These are phyloP conservation scores for Ochlodes sylvanus DNA, from an alignment of 2,888 invertebrate species.

Conservation along the genomic window DNA sequence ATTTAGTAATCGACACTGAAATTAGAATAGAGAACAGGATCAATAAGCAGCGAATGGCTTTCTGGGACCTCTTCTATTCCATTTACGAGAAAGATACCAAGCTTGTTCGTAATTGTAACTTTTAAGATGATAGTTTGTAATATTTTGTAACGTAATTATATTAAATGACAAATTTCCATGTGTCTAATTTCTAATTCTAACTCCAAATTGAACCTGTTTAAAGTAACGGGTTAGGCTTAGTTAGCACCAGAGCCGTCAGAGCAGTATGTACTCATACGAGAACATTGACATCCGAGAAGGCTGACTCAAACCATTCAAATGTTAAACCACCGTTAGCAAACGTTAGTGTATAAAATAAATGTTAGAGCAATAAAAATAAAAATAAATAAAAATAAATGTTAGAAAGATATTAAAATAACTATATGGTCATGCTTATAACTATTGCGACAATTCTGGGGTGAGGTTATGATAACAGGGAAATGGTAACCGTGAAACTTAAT, in stretches of 20 bases:
- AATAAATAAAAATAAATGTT: neutral
- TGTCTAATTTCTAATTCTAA: slow-evolving; percentile 11
- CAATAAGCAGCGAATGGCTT: slow-evolving; percentile 68
- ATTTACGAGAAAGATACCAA: slow-evolving; percentile 64
- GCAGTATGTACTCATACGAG: neutral
- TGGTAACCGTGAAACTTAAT: too few relatives aligned
- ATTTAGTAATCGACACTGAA: slow-evolving; percentile 65
- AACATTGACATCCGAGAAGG: neutral
- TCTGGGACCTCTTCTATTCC: slow-evolving; percentile 75
- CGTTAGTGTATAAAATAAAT: neutral
- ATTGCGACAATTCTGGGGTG: too few relatives aligned
- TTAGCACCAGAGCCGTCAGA: neutral
- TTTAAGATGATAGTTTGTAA: slow-evolving; percentile 26
- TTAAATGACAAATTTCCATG: slow-evolving; percentile 11
- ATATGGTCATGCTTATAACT: too few relatives aligned
- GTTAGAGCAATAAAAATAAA: too few relatives aligned
- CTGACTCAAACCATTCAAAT: neutral
- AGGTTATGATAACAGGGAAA: too few relatives aligned
- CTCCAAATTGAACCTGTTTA: neutral
- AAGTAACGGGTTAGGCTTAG: neutral
- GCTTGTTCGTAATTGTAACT: slow-evolving; percentile 55
- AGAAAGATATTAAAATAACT: too few relatives aligned
- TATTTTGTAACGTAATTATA: slow-evolving; percentile 14
- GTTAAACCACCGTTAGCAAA: neutral
- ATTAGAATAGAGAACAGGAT: slow-evolving; percentile 60